Evolutionary conservation across 1,140 invertebrate genomes (phyloP).

Genomic region (Uloborus diversus): DNA sequence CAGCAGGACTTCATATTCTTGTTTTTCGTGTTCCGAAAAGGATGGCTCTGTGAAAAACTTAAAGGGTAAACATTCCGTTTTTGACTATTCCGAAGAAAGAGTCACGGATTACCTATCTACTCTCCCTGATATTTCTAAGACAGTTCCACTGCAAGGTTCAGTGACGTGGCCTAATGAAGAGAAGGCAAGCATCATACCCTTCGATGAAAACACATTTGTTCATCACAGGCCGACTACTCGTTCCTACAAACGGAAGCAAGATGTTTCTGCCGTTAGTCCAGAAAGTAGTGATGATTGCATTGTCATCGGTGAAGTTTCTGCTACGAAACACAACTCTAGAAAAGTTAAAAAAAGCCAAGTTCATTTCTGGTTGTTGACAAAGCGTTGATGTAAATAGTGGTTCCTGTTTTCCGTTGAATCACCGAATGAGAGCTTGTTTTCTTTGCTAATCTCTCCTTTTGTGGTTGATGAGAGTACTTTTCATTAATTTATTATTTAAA

Average conservation of each 20-base stretch:
- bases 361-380: constrained; percentile 19
- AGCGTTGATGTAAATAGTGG: background rate
- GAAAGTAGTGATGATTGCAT: constrained; percentile 49
- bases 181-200: background rate
- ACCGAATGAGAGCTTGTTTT: constrained; percentile 1
- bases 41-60: background rate
- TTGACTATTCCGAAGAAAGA: constrained; percentile 56
- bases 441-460: background rate
- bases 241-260: constrained; percentile 39
- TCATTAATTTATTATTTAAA: constrained; percentile 5
- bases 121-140: constrained; percentile 20
- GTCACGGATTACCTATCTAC: constrained; percentile 57
- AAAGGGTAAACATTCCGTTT: constrained; percentile 37
- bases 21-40: constrained; percentile 24
- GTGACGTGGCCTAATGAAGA: background rate
- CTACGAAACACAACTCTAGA: constrained; percentile 2
- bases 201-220: background rate
- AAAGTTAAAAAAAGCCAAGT: constrained; percentile 37
- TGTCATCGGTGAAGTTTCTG: constrained; percentile 13
- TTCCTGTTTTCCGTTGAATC: background rate
- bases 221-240: constrained; percentile 35
- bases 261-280: background rate
- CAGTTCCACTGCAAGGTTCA: background rate
- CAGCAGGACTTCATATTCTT: constrained; percentile 15
- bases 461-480: constrained; percentile 31